Conservation (phyloP, 2,888 invertebrate genomes). For the Amitus sp. region DNA sequence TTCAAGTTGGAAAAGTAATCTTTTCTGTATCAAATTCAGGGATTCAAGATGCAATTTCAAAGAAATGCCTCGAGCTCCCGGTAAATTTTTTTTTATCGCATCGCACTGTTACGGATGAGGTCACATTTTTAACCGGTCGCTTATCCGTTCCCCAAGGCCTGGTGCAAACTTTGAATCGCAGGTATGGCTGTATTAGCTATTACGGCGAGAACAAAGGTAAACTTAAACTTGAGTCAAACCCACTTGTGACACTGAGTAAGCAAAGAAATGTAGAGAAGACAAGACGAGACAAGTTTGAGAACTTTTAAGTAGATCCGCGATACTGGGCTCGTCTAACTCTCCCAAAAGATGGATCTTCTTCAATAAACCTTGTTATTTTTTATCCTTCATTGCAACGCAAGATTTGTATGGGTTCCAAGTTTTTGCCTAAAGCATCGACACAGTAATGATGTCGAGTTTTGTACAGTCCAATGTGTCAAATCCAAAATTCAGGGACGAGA, state of each 20-base stretch:
- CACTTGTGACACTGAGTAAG: conserved; percentile 46
- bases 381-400: too few species aligned
- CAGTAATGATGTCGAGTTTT: too few species aligned
- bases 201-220: conserved; percentile 55
- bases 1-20: too few species aligned
- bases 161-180: conserved; percentile 33
- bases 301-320: conserved; percentile 46
- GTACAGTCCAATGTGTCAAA: too few species aligned
- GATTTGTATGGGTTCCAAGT: too few species aligned
- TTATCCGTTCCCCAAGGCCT: conserved; percentile 9
- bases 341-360: too few species aligned
- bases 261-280: conserved; percentile 37
- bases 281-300: conserved; percentile 42
- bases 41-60: too few species aligned
- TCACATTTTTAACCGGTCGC: conserved; percentile 34
- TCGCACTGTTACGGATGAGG: conserved; percentile 27
- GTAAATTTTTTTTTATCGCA: conserved; percentile 18
- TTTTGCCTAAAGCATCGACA: too few species aligned
- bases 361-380: too few species aligned
- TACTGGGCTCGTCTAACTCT: conserved; percentile 31
- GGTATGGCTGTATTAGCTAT: conserved; percentile 26
- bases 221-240: conserved; percentile 50
- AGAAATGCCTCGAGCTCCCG: too few species aligned
- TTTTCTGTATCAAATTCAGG: background rate
- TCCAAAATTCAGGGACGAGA: too few species aligned